Evolutionary conservation across 2,888 invertebrate species (phyloP), one percentile per base, ranked within the genome.

Genomic region (Erebia epiphron): DNA sequence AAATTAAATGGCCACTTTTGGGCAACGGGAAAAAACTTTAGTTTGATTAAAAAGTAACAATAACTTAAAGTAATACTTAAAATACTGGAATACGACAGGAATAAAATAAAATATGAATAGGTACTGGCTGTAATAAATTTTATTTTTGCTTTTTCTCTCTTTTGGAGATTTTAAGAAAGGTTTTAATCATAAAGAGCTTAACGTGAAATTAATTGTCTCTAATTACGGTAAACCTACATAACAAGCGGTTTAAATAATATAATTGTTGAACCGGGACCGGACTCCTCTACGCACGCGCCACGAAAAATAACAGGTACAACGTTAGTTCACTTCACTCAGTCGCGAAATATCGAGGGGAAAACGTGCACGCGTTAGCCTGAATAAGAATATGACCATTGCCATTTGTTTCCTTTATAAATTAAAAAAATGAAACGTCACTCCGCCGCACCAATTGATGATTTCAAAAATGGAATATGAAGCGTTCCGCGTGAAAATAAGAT

Each of bases 181-280:
- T 67, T 67, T 63, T 98, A 83, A 97, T 96, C 1, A 96, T 85
- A 1, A 50, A 57, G 54, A 60, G 69, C 68, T 74, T 14, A 65
- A 63, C 58, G 67, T 66, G 67, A 71, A 71, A 35, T 35, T 35
- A 73, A 75, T 67, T 67, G 41, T 71, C 69, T 70, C 75, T 76
- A 75, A 78, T 76, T 75, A 75, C 70, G 72, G 75, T 74, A 73
- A 75, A 75, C 69, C 72, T 76, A 75, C 71, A 58, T 75, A 74
- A 72, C 62, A 71, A 75, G 70, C 72, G 68, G 70, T 76, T 73
- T 74, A 78, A 78, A 35, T 35, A 78, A 35, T 35, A 35, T 35
- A 35, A 78, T 77, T 75, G 76, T 73, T 75, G 76, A 74, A 69
- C 66, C 72, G 74, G 71, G 73, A 77, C 74, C 68, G 63, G 70